Conservation (phyloP, 2,113 vertebrate species). For the Dissostichus mawsoni region DNA sequence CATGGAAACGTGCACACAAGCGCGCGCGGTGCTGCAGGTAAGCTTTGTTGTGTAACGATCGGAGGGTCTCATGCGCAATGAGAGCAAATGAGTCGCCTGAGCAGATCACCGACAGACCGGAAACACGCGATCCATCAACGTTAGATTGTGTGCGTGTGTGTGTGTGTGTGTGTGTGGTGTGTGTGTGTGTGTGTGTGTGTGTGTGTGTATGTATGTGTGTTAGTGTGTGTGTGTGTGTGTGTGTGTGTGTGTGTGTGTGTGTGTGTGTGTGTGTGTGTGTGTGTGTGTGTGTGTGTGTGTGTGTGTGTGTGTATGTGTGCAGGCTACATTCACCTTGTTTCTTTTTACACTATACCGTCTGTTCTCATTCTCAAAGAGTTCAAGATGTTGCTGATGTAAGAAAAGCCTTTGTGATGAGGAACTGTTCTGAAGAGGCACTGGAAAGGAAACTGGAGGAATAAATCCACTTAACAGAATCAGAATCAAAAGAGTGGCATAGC, state of each 20-base stretch:
- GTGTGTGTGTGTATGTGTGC: constrained; percentile 14
- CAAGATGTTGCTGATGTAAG: neutral
- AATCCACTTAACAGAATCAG: neutral
- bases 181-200: constrained; percentile 16
- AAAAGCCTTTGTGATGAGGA: constrained; percentile 2
- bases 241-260: constrained; percentile 7
- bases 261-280: constrained; percentile 19
- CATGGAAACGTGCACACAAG: neutral
- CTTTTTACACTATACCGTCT: neutral
- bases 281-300: constrained; percentile 6
- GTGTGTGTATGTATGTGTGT: constrained; percentile 8
- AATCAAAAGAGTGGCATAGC: no score
- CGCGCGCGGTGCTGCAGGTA: constrained; percentile 1
- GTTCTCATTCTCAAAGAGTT: neutral
- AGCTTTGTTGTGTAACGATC: neutral
- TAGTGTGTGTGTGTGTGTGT: constrained; percentile 20
- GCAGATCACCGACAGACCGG: constrained; percentile 11
- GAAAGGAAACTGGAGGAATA: neutral
- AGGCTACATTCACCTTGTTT: neutral
- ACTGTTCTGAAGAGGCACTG: neutral
- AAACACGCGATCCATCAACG: constrained; percentile 38
- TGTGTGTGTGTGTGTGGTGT: neutral
- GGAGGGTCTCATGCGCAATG: neutral
- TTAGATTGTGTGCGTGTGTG: constrained; percentile 1
- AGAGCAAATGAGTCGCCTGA: constrained; percentile 2